Percentiles rank a stretch among this genome's conserved stretches.
These are phyloP conservation scores for Phenganax stokvisi DNA, from an alignment of 92 coral and sea anemone genomes.

Conservation along the genomic window DNA sequence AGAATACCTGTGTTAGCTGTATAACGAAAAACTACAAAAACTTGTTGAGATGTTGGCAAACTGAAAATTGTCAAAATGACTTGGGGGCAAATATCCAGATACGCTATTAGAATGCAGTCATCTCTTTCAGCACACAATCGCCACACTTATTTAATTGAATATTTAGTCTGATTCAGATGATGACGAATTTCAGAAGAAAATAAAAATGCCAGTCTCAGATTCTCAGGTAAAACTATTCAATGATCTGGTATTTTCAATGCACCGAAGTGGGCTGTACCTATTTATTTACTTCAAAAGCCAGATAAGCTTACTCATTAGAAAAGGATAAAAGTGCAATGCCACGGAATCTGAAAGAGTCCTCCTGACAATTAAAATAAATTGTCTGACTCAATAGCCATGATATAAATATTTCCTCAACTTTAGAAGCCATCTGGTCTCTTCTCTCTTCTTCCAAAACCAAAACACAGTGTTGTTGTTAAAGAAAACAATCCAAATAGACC, in stretches of 20 bases:
- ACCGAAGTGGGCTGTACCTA: no score
- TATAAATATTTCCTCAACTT: conserved; percentile 12
- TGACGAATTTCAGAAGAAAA: conserved; percentile 52
- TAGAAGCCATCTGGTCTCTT: conserved; percentile 79
- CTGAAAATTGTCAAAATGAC: neutral
- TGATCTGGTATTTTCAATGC: neutral
- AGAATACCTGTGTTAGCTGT: no score
- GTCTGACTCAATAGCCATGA: neutral
- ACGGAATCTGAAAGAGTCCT: no score
- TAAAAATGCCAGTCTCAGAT: conserved; percentile 21
- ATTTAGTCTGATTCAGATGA: conserved; percentile 80
- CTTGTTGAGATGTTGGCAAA: no score
- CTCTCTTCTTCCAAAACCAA: conserved; percentile 87
- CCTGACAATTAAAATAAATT: neutral
- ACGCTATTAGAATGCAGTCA: neutral
- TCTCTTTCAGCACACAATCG: neutral
- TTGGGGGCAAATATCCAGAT: neutral
- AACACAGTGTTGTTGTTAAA: conserved; percentile 69
- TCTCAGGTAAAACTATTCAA: neutral
- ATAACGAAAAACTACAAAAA: no score
- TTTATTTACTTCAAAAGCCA: neutral
- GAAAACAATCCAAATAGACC: conserved; percentile 82
- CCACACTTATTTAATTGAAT: conserved; percentile 25
- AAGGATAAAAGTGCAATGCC: no score
- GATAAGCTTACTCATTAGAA: no score